Evolutionary conservation across 2,888 invertebrate species (phyloP), one percentile per base, ranked within the genome.

Genomic region (Deilephila elpenor): DNA sequence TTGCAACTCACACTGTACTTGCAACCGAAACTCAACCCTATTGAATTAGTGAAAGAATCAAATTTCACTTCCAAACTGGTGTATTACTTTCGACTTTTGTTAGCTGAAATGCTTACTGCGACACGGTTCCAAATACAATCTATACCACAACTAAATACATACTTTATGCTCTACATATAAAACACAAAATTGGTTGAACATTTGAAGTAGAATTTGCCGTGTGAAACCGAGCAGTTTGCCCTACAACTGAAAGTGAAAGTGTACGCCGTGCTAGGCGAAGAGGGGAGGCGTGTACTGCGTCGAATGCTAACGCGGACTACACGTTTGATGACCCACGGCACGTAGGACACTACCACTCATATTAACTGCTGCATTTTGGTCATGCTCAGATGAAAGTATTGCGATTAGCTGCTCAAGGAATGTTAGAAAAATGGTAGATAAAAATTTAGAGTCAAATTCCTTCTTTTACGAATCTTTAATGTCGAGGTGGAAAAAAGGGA

Each of bases 191-290:
- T 2, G 11, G 5, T n/a, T 25, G 19, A 19, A 4, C 5, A 0
- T 0, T 32, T 37, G 19, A 56, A 7, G 61, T 71, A 62, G 62
- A 62, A 56, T 51, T 17, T 2, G 29, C 72, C 51, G 5, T 89
- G 86, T 88, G 78, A 75, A 4, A 85, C 78, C 84, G 76, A 84
- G 74, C 73, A 70, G 82, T 80, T 86, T 94, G 94, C 90, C 94
- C 94, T 93, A 94, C 89, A 92, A 91, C 90, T 89, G 92, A 94
- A 93, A 94, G 94, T 94, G 94, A 94, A 94, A 94, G 94, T 94
- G 87, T 85, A 88, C 83, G 85, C 82, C 83, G 82, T 80, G 83
- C 77, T 81, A 78, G 81, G 81, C 80, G 76, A 78, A 76, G 77
- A 81, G 82, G 84, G 86, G 83, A 85, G 88, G 81, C 78, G 80